Evolutionary conservation across 1,140 invertebrate species (phyloP), one percentile per base, ranked within the genome.

Genomic region (Hirudo medicinalis): DNA sequence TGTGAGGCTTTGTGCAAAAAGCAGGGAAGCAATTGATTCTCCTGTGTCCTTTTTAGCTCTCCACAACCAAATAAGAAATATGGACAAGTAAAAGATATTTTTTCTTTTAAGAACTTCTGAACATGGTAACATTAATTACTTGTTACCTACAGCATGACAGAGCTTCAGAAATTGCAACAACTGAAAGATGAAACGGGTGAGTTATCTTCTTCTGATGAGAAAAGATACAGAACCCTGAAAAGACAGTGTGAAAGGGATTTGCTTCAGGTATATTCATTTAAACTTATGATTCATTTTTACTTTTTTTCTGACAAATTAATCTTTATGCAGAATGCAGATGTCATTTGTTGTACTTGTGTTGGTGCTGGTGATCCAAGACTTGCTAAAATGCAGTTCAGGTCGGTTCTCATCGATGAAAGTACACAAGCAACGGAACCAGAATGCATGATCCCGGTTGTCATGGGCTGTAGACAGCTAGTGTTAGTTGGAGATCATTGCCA

Each of bases 401-500:
- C 93, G 9, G 97, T 99, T 72, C 86, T 99, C 0, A 98, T 99
- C 74, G 97, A 99, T 80, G 97, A 99, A 81, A 95, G 93, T 75
- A 83, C 84, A 54, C 91, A 99, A 83, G 92, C 93, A 0, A 99
- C 96, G 4, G 95, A 98, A 80, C 94, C 94, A 0, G 94, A 98
- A 77, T 97, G 94, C 78, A 96, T 98, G 92, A 94, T 98, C 8
- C 94, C 97, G 0, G 94, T 99, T 0, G 92, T 99, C 0, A 83
- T 98, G 2, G 96, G 97, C n/a, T 94, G 94, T 13, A 90, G 94
- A 78, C 88, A 88, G 81, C 53, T 74, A 0, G 94, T 98, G 72
- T 85, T 99, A 0, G 95, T 99, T 0, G 95, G 97, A 2, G 96
- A 99, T 84, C 97, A 99, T 80, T 99, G 97, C 78, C 96, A 99